phyloP scores from a whole-genome alignment of 1,140 invertebrate species.

The Tetramorium parvispinum region DNA sequence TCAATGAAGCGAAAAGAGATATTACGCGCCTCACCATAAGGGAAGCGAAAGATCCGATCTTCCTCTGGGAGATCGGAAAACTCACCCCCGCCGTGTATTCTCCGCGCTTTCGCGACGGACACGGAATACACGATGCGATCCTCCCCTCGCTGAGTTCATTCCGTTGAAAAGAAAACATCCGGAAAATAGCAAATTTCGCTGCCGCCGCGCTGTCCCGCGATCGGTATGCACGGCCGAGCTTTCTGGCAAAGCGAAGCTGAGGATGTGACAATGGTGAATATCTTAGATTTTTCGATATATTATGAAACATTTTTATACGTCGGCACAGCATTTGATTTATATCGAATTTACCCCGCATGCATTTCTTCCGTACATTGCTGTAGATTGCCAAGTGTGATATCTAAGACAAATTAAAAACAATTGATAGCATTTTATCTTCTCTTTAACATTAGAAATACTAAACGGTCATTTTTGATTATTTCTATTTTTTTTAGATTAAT shows the following conservation, averaged over 20 bases:
- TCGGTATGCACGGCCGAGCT: neutral
- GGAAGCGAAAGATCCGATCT: slow-evolving; percentile 13
- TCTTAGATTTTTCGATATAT: neutral
- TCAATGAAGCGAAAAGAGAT: slow-evolving; percentile 61
- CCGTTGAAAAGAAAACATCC: slow-evolving; percentile 11
- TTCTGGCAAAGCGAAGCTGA: neutral
- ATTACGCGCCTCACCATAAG: slow-evolving; percentile 26
- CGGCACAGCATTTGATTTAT: neutral
- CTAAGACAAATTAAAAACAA: neutral
- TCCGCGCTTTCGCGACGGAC: slow-evolving; percentile 1
- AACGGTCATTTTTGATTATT: no score
- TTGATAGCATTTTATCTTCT: neutral
- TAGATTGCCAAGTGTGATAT: neutral
- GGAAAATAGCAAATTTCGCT: slow-evolving; percentile 28
- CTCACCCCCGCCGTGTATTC: slow-evolving; percentile 12
- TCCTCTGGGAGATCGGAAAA: neutral
- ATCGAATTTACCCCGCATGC: neutral
- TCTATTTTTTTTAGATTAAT: no score
- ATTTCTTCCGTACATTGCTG: neutral
- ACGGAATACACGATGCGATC: slow-evolving; percentile 44
- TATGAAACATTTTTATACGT: neutral
- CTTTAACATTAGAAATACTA: no score
- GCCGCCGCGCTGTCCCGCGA: neutral
- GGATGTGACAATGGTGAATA: neutral
- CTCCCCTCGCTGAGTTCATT: neutral